A percentile compares a stretch with the other conserved stretches of the same genome.
Conservation (phyloP, 1,140 invertebrate species). For the Propsilocerus akamusi region DNA sequence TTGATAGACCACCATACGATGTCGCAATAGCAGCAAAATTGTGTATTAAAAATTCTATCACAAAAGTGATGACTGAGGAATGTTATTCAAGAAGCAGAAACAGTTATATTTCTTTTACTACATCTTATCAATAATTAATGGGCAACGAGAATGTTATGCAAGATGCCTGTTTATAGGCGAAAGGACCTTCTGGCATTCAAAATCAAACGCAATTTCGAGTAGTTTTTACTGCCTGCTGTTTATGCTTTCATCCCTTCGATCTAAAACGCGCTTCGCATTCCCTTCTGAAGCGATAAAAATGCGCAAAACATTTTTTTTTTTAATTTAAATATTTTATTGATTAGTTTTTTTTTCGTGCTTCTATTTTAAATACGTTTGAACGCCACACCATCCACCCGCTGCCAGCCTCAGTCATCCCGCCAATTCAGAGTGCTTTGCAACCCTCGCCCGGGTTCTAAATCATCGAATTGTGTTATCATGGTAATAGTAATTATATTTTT, state of each 20-base stretch:
- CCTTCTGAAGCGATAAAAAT: background rate
- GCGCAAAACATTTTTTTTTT: background rate
- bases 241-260: background rate
- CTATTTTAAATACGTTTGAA: background rate
- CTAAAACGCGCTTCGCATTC: background rate
- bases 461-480: slow-evolving; percentile 4
- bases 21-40: background rate
- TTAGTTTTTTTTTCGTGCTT: slow-evolving; percentile 1
- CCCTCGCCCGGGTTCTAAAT: background rate
- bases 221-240: background rate
- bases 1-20: too few species aligned
- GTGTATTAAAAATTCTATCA: slow-evolving; percentile 4
- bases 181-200: background rate
- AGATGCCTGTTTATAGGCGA: too few species aligned
- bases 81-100: background rate
- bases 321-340: slow-evolving; percentile 4
- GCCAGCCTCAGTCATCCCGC: background rate
- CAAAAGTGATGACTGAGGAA: background rate
- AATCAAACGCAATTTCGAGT: background rate
- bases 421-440: too few species aligned
- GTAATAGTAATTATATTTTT: slow-evolving; percentile 4
- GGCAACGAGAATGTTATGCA: background rate
- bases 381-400: background rate
- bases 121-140: slow-evolving; percentile 4
- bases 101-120: slow-evolving; percentile 2